Percentiles rank a stretch among this genome's conserved stretches.
phyloP scores from a whole-genome alignment of 2,113 vertebrate genomes.

The Sapayoa aenigma region DNA sequence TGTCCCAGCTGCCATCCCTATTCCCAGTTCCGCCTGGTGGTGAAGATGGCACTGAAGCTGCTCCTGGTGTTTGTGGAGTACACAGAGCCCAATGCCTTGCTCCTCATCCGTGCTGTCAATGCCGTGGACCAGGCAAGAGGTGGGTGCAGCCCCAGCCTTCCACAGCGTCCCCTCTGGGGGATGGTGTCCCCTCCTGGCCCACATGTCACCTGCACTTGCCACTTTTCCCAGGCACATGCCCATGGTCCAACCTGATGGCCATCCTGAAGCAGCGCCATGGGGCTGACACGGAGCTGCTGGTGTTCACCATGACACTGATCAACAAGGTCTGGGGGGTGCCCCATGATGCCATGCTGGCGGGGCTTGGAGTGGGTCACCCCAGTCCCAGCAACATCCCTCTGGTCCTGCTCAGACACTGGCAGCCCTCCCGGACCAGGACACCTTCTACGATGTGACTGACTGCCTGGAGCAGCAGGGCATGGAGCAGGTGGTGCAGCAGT shows the following conservation, averaged over 20 bases:
- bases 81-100: conserved; percentile 83
- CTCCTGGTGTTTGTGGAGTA: conserved; percentile 97
- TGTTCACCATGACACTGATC: conserved; percentile 89
- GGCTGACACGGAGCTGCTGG: conserved; percentile 85
- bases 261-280: conserved; percentile 87
- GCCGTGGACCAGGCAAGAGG: conserved; percentile 79
- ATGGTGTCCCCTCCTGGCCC: background rate
- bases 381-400: background rate
- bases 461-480: conserved; percentile 91
- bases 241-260: conserved; percentile 84
- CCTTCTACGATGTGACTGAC: conserved; percentile 93
- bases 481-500: conserved; percentile 84
- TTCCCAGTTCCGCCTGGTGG: conserved; percentile 89
- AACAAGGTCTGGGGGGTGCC: conserved; percentile 83
- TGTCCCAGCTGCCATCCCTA: background rate
- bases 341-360: accelerated
- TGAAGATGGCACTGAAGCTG: conserved; percentile 92
- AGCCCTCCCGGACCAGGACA: conserved; percentile 92
- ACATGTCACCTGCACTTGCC: accelerated
- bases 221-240: conserved; percentile 69
- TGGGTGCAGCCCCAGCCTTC: conserved; percentile 37
- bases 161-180: accelerated
- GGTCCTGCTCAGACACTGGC: conserved; percentile 78
- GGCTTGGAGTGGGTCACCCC: background rate
- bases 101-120: conserved; percentile 85